Evolutionary conservation across 2,113 vertebrate genomes (phyloP).

Genomic region (Phylloscopus whistleri): DNA sequence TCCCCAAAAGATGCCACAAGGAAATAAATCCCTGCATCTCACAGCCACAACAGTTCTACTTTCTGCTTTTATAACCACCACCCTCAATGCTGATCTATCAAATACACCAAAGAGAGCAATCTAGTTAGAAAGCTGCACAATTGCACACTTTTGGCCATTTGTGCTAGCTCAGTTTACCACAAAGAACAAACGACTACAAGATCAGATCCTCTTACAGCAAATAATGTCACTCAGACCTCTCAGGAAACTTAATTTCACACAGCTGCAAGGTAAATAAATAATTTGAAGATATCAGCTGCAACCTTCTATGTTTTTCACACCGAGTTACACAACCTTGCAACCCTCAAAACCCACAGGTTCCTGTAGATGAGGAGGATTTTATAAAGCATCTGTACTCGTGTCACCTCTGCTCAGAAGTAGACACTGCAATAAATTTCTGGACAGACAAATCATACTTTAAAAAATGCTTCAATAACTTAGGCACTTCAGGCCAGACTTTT

Average conservation of each 20-base stretch:
- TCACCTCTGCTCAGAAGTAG: not conserved
- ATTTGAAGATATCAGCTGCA: not conserved
- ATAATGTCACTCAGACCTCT: not conserved
- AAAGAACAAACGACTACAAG: not conserved
- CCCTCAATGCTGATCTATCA: fast-evolving
- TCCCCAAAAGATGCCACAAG: not conserved
- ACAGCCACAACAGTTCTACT: not conserved
- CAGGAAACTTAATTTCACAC: not conserved
- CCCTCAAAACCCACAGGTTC: not conserved
- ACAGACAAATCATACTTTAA: not conserved
- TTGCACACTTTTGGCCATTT: not conserved
- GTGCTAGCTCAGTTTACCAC: not conserved
- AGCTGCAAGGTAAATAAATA: not conserved
- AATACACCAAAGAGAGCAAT: not conserved
- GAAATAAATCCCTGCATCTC: not conserved
- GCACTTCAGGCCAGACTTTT: constrained; percentile 19
- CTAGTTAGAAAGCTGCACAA: not conserved
- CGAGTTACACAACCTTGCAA: not conserved
- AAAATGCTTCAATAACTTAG: not conserved
- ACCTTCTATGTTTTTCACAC: not conserved
- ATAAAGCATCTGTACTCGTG: fast-evolving
- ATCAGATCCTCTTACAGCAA: not conserved
- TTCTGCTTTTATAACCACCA: not conserved
- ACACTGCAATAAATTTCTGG: not conserved
- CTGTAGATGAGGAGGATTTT: not conserved